These are phyloP conservation scores for Coelogynopora nodosa DNA, from an alignment of 2,888 invertebrate genomes.

Conservation along the genomic window DNA sequence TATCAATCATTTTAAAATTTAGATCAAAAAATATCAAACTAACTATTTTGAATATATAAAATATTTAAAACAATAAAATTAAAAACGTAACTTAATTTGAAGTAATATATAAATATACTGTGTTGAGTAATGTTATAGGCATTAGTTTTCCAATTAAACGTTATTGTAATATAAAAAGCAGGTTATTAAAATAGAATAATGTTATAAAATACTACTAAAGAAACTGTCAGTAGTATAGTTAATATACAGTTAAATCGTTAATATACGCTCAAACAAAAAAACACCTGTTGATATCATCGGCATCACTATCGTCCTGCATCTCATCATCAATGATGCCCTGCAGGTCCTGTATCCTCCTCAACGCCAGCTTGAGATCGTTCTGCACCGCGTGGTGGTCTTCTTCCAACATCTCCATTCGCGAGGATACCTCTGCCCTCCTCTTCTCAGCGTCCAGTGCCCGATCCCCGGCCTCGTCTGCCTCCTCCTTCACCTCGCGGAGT, in stretches of 20 bases:
- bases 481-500: constrained; percentile 72
- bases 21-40: no score
- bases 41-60: no score
- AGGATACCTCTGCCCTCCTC: background rate
- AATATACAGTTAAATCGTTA: background rate
- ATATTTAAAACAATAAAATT: no score
- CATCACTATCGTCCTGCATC: constrained; percentile 53
- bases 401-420: constrained; percentile 58
- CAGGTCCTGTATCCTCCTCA: constrained; percentile 81
- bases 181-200: no score
- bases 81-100: no score
- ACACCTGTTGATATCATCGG: constrained; percentile 40
- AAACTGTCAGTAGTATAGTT: background rate
- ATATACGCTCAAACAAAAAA: background rate
- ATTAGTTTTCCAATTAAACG: no score
- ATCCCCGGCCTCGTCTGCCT: constrained; percentile 70
- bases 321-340: constrained; percentile 81
- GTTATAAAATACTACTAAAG: background rate
- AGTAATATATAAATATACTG: no score
- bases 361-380: constrained; percentile 76
- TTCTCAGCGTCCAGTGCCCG: constrained; percentile 72
- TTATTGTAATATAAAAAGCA: no score
- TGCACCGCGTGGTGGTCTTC: constrained; percentile 61
- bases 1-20: no score
- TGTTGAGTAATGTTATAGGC: no score